Percentiles rank a stretch among this genome's conserved stretches.
Conservation (phyloP, 2,797 vertebrate genomes). For the Malurus splendens region DNA sequence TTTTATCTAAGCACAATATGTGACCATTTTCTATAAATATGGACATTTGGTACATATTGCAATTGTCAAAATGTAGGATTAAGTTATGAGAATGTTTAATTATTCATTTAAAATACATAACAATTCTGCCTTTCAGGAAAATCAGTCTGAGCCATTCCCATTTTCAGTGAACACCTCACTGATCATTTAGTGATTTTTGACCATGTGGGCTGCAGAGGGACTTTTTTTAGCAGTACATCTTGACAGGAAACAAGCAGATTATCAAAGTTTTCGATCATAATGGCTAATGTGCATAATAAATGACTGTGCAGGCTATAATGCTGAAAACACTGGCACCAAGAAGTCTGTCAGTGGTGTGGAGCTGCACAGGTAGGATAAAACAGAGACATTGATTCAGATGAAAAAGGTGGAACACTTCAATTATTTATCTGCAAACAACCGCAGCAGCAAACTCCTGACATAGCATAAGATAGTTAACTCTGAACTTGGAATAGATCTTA, state of each 20-base stretch:
- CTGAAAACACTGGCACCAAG: not conserved
- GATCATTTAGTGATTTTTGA: not conserved
- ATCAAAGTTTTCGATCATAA: not conserved
- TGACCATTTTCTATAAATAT: not conserved
- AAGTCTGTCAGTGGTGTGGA: not conserved
- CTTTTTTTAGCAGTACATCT: not conserved
- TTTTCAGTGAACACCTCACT: not conserved
- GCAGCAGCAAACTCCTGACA: not conserved
- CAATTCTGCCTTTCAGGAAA: not conserved
- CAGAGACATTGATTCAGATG: not conserved
- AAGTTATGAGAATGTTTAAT: not conserved
- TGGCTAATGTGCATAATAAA: not conserved
- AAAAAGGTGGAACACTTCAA: conserved; percentile 5
- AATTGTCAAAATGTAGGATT: not conserved
- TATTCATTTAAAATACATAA: not conserved
- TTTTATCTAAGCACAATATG: not conserved
- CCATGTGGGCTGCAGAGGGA: not conserved
- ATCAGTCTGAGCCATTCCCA: not conserved
- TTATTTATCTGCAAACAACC: conserved; percentile 6
- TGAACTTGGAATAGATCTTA: conserved; percentile 2
- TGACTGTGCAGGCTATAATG: not conserved
- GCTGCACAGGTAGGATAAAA: not conserved
- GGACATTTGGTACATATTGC: not conserved
- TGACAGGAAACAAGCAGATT: not conserved
- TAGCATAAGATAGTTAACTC: not conserved